Conservation (phyloP, 2,113 vertebrate species). For the Anhinga rufa region DNA sequence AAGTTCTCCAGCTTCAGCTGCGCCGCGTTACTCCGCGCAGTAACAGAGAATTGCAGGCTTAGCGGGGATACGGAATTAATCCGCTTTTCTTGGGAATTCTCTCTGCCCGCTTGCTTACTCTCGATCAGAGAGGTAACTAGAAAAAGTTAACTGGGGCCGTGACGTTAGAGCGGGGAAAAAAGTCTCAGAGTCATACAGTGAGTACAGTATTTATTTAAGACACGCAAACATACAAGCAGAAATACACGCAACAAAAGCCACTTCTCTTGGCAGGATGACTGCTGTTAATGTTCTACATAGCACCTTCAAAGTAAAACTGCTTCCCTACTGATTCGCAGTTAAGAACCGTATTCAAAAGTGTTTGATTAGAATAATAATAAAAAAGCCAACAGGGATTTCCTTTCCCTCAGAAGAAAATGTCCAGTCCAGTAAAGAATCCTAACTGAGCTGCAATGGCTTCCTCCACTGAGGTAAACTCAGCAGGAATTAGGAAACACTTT, state of each 20-base stretch:
- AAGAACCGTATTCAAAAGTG: not conserved
- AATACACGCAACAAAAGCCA: not conserved
- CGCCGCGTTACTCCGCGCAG: fast-evolving
- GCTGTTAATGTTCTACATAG: not conserved
- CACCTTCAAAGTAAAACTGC: not conserved
- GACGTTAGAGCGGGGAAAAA: not conserved
- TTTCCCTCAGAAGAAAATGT: not conserved
- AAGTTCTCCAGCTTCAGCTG: not conserved
- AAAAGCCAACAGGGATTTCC: not conserved
- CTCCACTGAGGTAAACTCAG: not conserved
- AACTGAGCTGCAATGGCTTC: not conserved
- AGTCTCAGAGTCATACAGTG: not conserved
- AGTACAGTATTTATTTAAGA: not conserved
- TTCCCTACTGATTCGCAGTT: not conserved
- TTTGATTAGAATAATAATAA: not conserved
- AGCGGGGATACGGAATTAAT: too few species aligned
- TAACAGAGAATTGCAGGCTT: fast-evolving
- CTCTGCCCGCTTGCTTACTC: not conserved
- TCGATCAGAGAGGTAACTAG: not conserved
- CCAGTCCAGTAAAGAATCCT: not conserved
- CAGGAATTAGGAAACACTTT: not conserved
- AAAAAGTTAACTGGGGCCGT: not conserved
- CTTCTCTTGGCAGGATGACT: not conserved
- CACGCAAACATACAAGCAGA: not conserved
- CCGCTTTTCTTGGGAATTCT: not conserved